Percentiles rank a stretch among this genome's conserved stretches.
Evolutionary conservation across 2,888 invertebrate genomes (phyloP).

Genomic region (Poecilus cupreus): DNA sequence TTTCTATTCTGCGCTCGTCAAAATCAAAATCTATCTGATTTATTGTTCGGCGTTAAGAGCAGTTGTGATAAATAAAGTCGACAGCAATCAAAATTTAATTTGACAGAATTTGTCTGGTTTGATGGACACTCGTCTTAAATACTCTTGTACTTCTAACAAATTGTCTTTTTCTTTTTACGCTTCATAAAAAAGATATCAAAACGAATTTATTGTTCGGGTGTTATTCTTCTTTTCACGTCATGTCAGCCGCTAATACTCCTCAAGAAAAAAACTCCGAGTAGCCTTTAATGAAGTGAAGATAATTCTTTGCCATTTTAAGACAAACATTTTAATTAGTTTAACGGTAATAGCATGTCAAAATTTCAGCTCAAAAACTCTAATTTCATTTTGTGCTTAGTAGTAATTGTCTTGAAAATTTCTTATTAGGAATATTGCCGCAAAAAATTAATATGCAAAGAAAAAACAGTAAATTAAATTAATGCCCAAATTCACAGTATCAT

Average conservation of each 20-base stretch:
- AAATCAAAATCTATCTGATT: conserved; percentile 24
- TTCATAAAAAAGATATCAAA: neutral
- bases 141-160: neutral
- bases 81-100: conserved; percentile 27
- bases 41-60: neutral
- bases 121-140: neutral
- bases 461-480: too few relatives aligned
- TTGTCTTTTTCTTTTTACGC: conserved; percentile 1
- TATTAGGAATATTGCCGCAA: too few relatives aligned
- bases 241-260: neutral
- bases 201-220: neutral
- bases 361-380: neutral
- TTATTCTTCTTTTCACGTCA: conserved; percentile 5
- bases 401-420: neutral
- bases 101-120: neutral
- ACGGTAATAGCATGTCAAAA: neutral
- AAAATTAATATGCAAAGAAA: too few relatives aligned
- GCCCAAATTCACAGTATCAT: too few relatives aligned
- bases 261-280: neutral
- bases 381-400: neutral
- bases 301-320: neutral
- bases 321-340: conserved; percentile 14
- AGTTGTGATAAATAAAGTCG: conserved; percentile 14
- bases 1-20: neutral
- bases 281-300: neutral